Base-by-base conservation (phyloP, 2,113 vertebrate genomes). In the Corydoras sp. region DNA sequence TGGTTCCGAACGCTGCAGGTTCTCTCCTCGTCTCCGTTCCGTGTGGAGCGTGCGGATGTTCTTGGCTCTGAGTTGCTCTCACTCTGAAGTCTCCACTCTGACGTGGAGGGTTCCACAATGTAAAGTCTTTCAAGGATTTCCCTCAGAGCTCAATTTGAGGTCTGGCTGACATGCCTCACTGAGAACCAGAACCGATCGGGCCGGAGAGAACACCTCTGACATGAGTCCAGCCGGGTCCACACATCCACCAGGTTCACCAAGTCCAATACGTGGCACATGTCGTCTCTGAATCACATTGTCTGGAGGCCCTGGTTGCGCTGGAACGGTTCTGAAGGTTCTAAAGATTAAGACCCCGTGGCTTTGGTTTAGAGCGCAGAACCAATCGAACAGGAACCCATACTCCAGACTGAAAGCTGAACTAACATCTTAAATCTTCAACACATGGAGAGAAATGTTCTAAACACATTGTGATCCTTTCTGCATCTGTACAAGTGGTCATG, bases 121-220 rank as follows among this genome's bases (percentile, higher is more conserved):
- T 29, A 18, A 66, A 53, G 15, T n/a, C 54, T 24, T 31, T 58
- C 50, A 13, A 58, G 14, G 29, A 62, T 53, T 71, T 53, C 53
- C 50, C 49, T 51, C 48, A 10, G 49, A 62, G 50, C 68, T 71
- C 9, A 32, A 18, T 60, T 54, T 73, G 58, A 30, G 71, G 56
- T 54, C 60, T 60, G 62, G 63, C 48, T 3, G 24, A 32, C 59
- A 58, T 12, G 62, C 62, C 48, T 59, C 29, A 43, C 60, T 67
- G 59, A 48, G n/a, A 43, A 32, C 48, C 63, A 61, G 63, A 73
- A 73, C 48, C 64, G 50, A 60, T 60, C 55, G 35, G 63, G 9
- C 48, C 3, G 3, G 35, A 35, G 12, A 30, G 58, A 43, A 29
- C 31, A n/a, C 12, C 13, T 10, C 9, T 14, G 3, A 53, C 51